Percentiles rank a stretch among this genome's conserved stretches.
phyloP scores from a whole-genome alignment of 2,888 invertebrate species.

The Erannis defoliaria region DNA sequence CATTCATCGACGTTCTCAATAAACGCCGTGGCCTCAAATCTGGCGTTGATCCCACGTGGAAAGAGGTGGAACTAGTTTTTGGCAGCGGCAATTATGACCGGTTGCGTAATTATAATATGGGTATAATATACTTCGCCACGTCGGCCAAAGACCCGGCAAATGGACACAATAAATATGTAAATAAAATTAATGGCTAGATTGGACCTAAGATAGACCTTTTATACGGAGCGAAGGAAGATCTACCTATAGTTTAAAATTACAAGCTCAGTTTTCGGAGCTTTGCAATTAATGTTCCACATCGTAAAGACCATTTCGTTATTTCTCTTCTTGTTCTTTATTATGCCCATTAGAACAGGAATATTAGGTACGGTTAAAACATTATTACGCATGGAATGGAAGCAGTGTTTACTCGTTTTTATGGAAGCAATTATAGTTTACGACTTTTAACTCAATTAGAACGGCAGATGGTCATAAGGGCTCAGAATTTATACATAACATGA shows the following conservation, averaged over 20 bases:
- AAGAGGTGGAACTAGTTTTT: constrained; percentile 74
- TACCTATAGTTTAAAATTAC: constrained; percentile 25
- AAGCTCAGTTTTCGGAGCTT: constrained; percentile 21
- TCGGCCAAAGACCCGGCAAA: constrained; percentile 75
- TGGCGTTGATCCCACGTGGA: constrained; percentile 68
- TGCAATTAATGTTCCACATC: constrained; percentile 13
- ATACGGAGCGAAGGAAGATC: constrained; percentile 4
- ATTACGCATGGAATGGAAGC: constrained; percentile 14
- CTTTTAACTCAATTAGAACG: constrained; percentile 37
- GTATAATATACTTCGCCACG: constrained; percentile 46
- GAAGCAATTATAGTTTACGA: constrained; percentile 30
- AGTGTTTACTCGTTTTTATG: constrained; percentile 32
- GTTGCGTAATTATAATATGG: constrained; percentile 67
- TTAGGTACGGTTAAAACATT: constrained; percentile 5
- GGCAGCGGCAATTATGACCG: constrained; percentile 73
- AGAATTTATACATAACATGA: constrained; percentile 16
- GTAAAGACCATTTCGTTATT: constrained; percentile 3
- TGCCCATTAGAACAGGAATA: constrained; percentile 8
- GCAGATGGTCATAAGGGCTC: constrained; percentile 39
- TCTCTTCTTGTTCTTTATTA: constrained; percentile 6
- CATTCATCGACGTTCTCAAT: constrained; percentile 37
- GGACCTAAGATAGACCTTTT: constrained; percentile 41
- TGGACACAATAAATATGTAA: constrained; percentile 75
- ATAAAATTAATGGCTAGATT: constrained; percentile 73
- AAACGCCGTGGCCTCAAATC: constrained; percentile 50